Base-by-base conservation (phyloP, 1,140 invertebrate species). In the Drosophila suzukii region DNA sequence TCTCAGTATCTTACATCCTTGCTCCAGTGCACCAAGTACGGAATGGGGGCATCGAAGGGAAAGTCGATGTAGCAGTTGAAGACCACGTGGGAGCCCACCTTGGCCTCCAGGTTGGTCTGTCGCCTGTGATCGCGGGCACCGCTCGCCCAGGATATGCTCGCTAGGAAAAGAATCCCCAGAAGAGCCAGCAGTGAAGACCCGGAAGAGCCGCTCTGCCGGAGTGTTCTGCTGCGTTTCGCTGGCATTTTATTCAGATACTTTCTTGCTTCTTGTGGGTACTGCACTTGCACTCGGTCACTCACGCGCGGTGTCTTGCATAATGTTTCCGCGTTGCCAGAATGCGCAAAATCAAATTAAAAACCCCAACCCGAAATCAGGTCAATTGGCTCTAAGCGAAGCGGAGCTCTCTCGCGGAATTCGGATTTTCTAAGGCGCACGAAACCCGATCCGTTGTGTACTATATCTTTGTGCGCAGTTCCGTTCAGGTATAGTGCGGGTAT, bases 51-150 rank as follows among this genome's bases (percentile, higher is more conserved):
- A 75, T 96, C 95, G 83, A 97, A 96, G 11, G 97, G 97, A 93
- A 97, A 98, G 91, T 98, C 96, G 73, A 98, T 95, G 84, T 96
- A 95, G 93, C 98, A 98, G 93, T 97, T 96, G 92, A 98, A 96
- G 62, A 98, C 95, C 44, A 96, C 96, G 90, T 96, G 96, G 67
- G 97, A 97, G 47, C 97, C 97, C 34, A 98, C 95, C 66, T 95
- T 95, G 74, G 96, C 96, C 51, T 95, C 96, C 78, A 97, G 93
- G 86, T 94, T 95, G 83, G 93, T 94, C 39, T 95, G 94, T 32
- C 76, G 94, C 92, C 76, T 94, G 93, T 95, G 94, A 81, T 78
- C 85, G 44, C 93, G 80, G 54, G 75, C 76, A 50, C 73, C 75
- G 46, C 75, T 51, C 51, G 81, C 75, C 81, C 76, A 91, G 91